Conservation (phyloP, 1,140 invertebrate species). For the Campoletis sonorensis region DNA sequence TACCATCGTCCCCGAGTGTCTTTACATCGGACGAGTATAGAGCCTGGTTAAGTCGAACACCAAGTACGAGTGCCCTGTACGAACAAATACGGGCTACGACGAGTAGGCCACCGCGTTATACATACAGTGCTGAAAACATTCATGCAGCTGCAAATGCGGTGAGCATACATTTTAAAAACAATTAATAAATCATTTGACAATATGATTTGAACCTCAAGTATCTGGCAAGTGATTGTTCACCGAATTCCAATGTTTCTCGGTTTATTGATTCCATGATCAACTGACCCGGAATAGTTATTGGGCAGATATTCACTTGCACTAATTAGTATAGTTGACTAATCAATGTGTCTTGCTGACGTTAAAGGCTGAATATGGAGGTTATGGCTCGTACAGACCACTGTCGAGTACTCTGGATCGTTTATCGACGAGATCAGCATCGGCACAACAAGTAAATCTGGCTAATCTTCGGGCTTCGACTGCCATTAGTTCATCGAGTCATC, state of each 20-base stretch:
- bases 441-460: slow-evolving; percentile 74
- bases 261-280: neutral
- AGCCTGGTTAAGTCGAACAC: slow-evolving; percentile 91
- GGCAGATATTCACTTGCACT: neutral
- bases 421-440: slow-evolving; percentile 73
- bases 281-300: neutral
- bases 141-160: slow-evolving; percentile 88
- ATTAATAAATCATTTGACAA: neutral
- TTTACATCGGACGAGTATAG: slow-evolving; percentile 94
- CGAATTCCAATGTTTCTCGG: neutral
- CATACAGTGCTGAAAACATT: slow-evolving; percentile 93
- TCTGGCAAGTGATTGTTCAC: no score
- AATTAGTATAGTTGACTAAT: neutral
- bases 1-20: slow-evolving; percentile 84
- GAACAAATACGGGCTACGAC: slow-evolving; percentile 89
- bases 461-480: slow-evolving; percentile 74
- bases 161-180: slow-evolving; percentile 39
- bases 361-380: slow-evolving; percentile 73
- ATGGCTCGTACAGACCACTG: slow-evolving; percentile 77
- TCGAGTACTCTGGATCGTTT: slow-evolving; percentile 74
- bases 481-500: slow-evolving; percentile 73
- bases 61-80: slow-evolving; percentile 94
- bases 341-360: slow-evolving; percentile 45
- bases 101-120: slow-evolving; percentile 85
- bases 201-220: neutral